A percentile compares a stretch with the other conserved stretches of the same genome.
phyloP scores from a whole-genome alignment of 2,113 vertebrate species.

The Peucedramus taeniatus region DNA sequence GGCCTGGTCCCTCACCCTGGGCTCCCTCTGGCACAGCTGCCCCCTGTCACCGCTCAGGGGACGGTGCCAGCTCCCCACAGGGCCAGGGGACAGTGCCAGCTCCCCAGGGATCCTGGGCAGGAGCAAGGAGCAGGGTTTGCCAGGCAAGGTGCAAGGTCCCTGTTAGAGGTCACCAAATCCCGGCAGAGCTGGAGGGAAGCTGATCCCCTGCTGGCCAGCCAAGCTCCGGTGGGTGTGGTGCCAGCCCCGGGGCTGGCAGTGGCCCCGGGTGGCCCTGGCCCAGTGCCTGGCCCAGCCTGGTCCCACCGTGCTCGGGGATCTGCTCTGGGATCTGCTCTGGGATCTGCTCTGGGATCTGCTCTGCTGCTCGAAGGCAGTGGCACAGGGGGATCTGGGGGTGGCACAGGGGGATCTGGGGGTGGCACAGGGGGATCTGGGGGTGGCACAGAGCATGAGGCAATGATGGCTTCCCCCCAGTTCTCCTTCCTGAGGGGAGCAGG shows the following conservation, averaged over 20 bases:
- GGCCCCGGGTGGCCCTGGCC: rapidly evolving
- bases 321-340: background rate
- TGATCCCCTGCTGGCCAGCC: background rate
- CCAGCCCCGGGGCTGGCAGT: background rate
- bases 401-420: background rate
- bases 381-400: background rate
- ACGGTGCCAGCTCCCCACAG: background rate
- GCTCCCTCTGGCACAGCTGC: background rate
- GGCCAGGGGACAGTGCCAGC: background rate
- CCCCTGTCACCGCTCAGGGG: rapidly evolving
- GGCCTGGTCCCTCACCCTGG: rapidly evolving
- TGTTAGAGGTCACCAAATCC: background rate
- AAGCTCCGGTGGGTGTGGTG: background rate
- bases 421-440: background rate
- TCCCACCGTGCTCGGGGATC: background rate
- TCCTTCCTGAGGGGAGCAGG: too few relatives aligned
- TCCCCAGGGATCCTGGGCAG: background rate
- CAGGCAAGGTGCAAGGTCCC: background rate
- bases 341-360: background rate
- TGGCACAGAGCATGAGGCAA: rapidly evolving
- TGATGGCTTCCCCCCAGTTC: rapidly evolving
- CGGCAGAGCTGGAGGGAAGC: background rate
- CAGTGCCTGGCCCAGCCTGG: background rate
- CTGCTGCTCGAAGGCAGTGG: background rate
- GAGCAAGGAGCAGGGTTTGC: background rate